Conservation (phyloP, 1,140 invertebrate species). For the Diuraphis noxia region DNA sequence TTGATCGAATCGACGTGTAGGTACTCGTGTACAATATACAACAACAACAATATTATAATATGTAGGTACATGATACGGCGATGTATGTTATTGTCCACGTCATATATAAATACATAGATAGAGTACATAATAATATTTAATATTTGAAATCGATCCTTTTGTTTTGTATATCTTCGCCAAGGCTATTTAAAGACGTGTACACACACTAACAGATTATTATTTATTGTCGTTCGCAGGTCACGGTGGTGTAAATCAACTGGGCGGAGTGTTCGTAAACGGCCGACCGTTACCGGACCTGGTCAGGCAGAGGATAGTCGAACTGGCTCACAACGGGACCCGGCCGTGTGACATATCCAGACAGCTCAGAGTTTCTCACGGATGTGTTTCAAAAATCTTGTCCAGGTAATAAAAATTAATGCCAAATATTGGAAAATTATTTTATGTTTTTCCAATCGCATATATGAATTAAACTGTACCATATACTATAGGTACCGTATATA, state of each 20-base stretch:
- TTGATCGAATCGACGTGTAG: background rate
- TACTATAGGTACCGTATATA: background rate
- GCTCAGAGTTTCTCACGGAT: conserved; percentile 87
- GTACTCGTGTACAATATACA: background rate
- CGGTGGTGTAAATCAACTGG: conserved; percentile 93
- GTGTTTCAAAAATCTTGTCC: conserved; percentile 92
- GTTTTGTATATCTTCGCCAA: background rate
- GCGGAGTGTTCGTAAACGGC: conserved; percentile 95
- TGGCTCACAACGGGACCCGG: conserved; percentile 92
- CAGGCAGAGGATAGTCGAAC: conserved; percentile 90
- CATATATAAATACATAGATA: background rate
- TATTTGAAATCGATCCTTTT: conserved; percentile 32
- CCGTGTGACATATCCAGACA: conserved; percentile 93
- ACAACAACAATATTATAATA: background rate
- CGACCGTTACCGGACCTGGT: conserved; percentile 92
- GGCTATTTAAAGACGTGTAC: background rate
- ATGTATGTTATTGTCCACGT: background rate
- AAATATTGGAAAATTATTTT: background rate
- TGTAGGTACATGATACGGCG: background rate
- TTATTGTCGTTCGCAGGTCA: conserved; percentile 71
- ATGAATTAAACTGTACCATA: background rate
- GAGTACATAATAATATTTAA: background rate
- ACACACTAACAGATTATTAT: background rate
- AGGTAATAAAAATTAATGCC: conserved; percentile 66
- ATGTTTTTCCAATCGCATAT: background rate